Evolutionary conservation across 2,113 vertebrate species (phyloP), one percentile per base, ranked within the genome.

Genomic region (Mus spicilegus): DNA sequence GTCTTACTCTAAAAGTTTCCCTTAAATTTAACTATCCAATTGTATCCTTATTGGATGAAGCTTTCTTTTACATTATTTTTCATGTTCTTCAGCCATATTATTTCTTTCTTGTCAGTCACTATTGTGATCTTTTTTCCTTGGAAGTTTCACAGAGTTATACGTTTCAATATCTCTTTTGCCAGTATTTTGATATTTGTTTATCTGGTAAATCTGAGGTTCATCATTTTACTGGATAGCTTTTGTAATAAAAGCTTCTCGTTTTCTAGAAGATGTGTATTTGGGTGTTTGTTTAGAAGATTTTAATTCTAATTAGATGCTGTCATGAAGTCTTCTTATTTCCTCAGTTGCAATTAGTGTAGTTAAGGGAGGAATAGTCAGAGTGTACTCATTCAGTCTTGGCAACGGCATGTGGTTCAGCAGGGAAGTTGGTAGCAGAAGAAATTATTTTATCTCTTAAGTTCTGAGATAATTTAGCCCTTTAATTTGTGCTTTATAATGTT

Each of bases 301-400:
- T 51, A 49, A 16, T 69, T 49, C 30, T 20, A 51, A 20, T 51
- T 51, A 36, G 42, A 36, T 24, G 30, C 19, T 69, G 30, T 14
- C 17, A 36, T 14, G 5, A 49, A 51, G 5, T 30, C 0, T 22
- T 67, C 33, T 49, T 12, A 5, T 36, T 87, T 70, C 30, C 36
- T 51, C 46, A 51, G 42, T 22, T 36, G 17, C 69, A 33, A 70
- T 69, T 69, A 51, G 12, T 69, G 42, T 16, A 49, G 28, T 22
- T 2, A 3, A 4, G 63, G 9, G 5, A 24, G 30, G 10, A 51
- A 24, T 17, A 2, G 4, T 5, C 26, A 85, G n/a, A 33, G 5
- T 33, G 17, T 87, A 7, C 5, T 46, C 11, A 20, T 67, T 82
- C 6, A 39, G 20, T 39, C 36, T n/a, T 28, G 36, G 3, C n/a